Conservation (phyloP, 2,113 vertebrate species). For the Otocyon megalotis region DNA sequence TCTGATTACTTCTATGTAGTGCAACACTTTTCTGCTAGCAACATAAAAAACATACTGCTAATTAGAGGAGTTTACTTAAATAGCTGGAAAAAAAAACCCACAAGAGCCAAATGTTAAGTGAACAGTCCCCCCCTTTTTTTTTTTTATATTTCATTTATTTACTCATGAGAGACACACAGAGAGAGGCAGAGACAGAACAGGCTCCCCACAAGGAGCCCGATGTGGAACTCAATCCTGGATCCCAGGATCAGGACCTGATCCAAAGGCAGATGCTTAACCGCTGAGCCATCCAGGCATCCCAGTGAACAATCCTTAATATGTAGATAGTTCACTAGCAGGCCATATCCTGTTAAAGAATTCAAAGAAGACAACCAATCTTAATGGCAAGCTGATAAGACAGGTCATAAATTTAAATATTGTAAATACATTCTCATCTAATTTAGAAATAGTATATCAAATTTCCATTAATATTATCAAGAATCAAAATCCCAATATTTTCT, state of each 20-base stretch:
- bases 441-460: slow-evolving; percentile 25
- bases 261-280: no score
- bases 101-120: not conserved
- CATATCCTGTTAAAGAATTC: not conserved
- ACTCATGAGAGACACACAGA: no score
- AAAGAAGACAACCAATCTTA: not conserved
- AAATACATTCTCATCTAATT: not conserved
- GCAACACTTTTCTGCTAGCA: not conserved
- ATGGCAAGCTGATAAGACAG: not conserved
- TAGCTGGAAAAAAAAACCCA: not conserved
- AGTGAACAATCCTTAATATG: not conserved
- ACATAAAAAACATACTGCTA: not conserved
- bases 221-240: no score
- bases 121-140: no score
- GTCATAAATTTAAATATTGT: not conserved
- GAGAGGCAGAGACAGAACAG: no score
- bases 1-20: not conserved
- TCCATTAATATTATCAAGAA: not conserved
- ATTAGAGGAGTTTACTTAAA: not conserved
- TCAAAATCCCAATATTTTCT: not conserved
- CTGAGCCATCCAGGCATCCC: no score
- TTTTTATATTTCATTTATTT: no score
- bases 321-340: not conserved
- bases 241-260: no score
- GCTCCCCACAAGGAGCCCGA: no score